Conservation (phyloP, 2,797 vertebrate species). For the Limosa lapponica region DNA sequence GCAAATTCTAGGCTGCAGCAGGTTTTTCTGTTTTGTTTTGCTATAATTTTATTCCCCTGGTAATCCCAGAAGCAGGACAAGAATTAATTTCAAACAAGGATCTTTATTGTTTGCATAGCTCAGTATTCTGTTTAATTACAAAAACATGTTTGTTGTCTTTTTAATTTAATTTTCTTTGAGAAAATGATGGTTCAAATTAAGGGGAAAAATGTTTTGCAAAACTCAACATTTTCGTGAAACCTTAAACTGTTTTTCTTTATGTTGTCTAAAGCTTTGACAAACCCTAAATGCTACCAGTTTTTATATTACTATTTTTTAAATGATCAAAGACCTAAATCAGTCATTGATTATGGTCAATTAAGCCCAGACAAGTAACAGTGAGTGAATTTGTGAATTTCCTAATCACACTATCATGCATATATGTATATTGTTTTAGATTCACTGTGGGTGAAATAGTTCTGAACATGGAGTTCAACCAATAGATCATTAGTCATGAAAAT, state of each 20-base stretch:
- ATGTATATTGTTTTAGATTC: not conserved
- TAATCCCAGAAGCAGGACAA: conserved; percentile 73
- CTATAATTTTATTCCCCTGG: conserved; percentile 70
- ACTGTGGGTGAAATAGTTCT: not conserved
- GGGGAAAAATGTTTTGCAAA: conserved; percentile 62
- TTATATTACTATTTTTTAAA: not conserved
- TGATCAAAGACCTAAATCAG: not conserved
- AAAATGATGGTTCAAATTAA: conserved; percentile 78
- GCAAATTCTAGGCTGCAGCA: conserved; percentile 39
- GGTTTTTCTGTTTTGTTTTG: conserved; percentile 69
- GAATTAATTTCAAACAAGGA: conserved; percentile 76
- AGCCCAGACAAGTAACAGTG: not conserved
- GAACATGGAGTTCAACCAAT: not conserved
- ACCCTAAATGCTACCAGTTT: not conserved
- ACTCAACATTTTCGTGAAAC: conserved; percentile 50
- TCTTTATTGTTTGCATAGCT: conserved; percentile 78
- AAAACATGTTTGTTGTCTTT: conserved; percentile 70
- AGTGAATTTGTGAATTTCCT: not conserved
- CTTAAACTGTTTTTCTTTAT: conserved; percentile 40
- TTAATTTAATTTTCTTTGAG: conserved; percentile 77
- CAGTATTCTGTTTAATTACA: conserved; percentile 74
- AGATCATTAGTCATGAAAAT: not conserved
- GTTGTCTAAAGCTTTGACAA: conserved; percentile 12
- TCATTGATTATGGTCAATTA: not conserved
- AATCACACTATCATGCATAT: not conserved